Evolutionary conservation across 2,888 invertebrate species (phyloP), one percentile per base, ranked within the genome.

Genomic region (Nomada fabriciana): DNA sequence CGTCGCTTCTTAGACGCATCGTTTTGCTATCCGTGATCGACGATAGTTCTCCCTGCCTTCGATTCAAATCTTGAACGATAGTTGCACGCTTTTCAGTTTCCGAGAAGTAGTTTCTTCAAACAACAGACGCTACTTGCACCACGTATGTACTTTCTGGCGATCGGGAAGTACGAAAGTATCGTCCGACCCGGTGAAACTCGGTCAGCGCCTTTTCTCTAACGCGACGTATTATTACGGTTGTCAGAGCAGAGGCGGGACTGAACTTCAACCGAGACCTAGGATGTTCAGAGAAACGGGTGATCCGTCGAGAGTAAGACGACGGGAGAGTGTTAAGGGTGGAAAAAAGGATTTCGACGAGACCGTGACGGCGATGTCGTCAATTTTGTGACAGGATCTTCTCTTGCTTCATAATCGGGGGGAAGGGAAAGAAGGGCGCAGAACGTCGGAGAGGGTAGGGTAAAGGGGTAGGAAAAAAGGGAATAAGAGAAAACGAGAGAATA

Each of bases 371-470:
- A 18, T 42, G 42, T 20, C 63, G 76, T 71, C 65, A 50, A 15
- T 68, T 72, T 57, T 43, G 42, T 65, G 59, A 63, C 57, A 25
- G 67, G 72, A 23, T 23, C 50, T 55, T 43, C 57, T 20, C 43
- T 50, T 52, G 72, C 71, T 36, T 73, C 68, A 69, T 76, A 69
- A 82, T 78, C 75, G 74, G 64, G 29, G 11, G 68, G 11, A n/a
- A 55, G 43, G 9, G 18, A 15, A 55, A 11, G 20, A 43, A 7
- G 36, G 36, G 36, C 36, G 36, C 36, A 36, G 36, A 36, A 36
- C 36, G 36, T 7, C 36, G 36, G 36, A 36, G 36, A 36, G 36
- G 25, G 43, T 15, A 36, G 36, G 25, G 43, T 15, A 43, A 43
- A 29, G 25, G 25, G 13, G 5, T 36, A n/a, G 5, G 1, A 65